These are phyloP conservation scores for Lucifuga dentata DNA, from an alignment of 2,113 vertebrate species.

Conservation along the genomic window DNA sequence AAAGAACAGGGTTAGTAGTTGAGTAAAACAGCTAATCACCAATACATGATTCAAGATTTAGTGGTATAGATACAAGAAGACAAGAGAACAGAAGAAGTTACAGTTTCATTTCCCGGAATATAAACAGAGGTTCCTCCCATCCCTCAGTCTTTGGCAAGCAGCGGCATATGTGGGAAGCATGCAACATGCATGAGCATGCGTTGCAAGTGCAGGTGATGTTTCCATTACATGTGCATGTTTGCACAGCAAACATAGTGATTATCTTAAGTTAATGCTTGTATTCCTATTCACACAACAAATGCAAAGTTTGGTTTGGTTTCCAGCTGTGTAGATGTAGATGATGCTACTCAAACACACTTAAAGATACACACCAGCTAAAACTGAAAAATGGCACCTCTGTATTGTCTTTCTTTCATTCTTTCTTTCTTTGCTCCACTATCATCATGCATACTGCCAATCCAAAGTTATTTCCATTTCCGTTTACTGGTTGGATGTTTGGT, in stretches of 20 bases:
- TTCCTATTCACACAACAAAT: constrained; percentile 5
- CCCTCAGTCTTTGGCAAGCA: constrained; percentile 29
- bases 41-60: too few species aligned
- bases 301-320: constrained; percentile 5
- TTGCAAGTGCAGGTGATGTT: constrained; percentile 4
- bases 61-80: too few species aligned
- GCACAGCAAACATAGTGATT: constrained; percentile 39
- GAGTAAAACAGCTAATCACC: background rate
- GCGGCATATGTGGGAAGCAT: constrained; percentile 9
- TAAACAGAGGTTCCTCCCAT: background rate
- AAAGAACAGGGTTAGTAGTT: too few species aligned
- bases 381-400: too few species aligned
- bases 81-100: constrained; percentile 7
- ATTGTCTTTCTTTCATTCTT: too few species aligned
- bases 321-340: constrained; percentile 6
- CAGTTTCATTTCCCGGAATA: constrained; percentile 2
- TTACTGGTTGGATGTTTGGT: constrained; percentile 19
- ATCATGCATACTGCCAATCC: constrained; percentile 38
- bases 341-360: background rate
- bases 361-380: background rate
- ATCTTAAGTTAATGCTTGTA: background rate
- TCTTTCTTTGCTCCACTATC: too few species aligned
- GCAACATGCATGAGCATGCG: constrained; percentile 20
- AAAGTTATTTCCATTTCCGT: constrained; percentile 20
- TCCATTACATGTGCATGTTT: constrained; percentile 9